Evolutionary conservation across 2,113 vertebrate genomes (phyloP), one percentile per base, ranked within the genome.

Genomic region (Nerophis lumbriciformis): DNA sequence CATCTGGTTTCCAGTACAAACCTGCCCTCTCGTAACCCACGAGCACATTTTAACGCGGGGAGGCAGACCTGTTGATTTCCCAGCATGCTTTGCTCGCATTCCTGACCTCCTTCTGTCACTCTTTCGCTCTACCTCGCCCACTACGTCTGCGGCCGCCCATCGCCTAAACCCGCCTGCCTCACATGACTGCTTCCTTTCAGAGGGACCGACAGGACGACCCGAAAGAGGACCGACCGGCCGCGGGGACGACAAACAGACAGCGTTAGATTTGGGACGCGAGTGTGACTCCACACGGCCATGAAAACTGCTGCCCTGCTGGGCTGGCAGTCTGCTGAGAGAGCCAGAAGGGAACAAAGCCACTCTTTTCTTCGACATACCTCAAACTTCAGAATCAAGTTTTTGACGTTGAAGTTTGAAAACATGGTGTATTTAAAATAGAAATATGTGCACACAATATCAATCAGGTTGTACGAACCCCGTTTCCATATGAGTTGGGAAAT

Each of bases 41-140:
- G 83, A 82, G 79, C 83, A 78, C 73, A 68, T 73, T 80, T 88
- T 86, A 81, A 48, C 44, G 72, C 16, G 36, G 66, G 66, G 76
- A 74, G 55, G 65, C 15, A 72, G 67, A 89, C 81, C 82, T 86
- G 78, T 77, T 80, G 78, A 79, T 75, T 78, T 83, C 81, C 79
- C 82, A 84, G 79, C 80, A 83, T 86, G 74, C 87, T 47, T 66
- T 16, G 71, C 81, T 84, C 71, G 59, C 86, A 88, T 89, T 89
- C 85, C 82, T 88, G 86, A 85, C 86, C 85, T 88, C 85, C 76
- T 88, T 88, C 78, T 84, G 85, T 88, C 85, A 87, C 59, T 81
- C 79, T 79, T 59, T 77, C 21, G 60, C 81, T 68, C 83, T 75
- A 65, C 65, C 63, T n/a, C n/a, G 16, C 53, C 65, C 58, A 53